These are phyloP conservation scores for Lepus europaeus DNA, from an alignment of 2,113 vertebrate species.

Conservation along the genomic window DNA sequence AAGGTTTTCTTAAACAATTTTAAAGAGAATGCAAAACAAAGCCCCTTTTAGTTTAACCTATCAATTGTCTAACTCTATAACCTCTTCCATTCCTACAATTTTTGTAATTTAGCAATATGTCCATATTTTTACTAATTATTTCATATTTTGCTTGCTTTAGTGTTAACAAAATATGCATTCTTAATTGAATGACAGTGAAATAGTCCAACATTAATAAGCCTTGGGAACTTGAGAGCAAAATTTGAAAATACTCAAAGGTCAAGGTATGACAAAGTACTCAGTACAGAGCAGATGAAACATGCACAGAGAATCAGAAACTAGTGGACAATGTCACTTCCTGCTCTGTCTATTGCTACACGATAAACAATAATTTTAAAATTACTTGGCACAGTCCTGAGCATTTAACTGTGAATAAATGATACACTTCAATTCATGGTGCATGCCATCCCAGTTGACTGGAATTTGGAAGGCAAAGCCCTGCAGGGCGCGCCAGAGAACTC, in stretches of 20 bases:
- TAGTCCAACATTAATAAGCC: background rate
- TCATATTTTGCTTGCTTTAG: constrained; percentile 23
- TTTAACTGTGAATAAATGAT: background rate
- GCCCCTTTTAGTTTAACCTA: background rate
- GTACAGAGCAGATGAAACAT: background rate
- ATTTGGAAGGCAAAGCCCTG: background rate
- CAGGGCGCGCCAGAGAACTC: constrained; percentile 41
- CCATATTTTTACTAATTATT: background rate
- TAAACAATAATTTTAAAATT: background rate
- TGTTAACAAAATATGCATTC: constrained; percentile 1
- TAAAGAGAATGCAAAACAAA: constrained; percentile 17
- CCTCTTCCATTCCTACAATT: background rate
- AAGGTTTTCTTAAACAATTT: constrained; percentile 15
- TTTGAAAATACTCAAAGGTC: background rate
- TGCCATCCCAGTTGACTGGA: no score
- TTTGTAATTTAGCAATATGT: constrained; percentile 14
- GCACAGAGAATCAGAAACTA: background rate
- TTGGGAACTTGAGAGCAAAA: background rate
- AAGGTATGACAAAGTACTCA: background rate
- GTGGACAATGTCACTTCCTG: background rate
- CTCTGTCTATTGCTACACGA: background rate
- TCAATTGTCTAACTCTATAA: background rate
- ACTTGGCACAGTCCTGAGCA: background rate
- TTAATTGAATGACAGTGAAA: background rate
- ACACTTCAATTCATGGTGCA: background rate